Percentiles rank a stretch among this genome's conserved stretches.
Evolutionary conservation across 1,140 invertebrate genomes (phyloP).

Genomic region (Oryzaephilus surinamensis): DNA sequence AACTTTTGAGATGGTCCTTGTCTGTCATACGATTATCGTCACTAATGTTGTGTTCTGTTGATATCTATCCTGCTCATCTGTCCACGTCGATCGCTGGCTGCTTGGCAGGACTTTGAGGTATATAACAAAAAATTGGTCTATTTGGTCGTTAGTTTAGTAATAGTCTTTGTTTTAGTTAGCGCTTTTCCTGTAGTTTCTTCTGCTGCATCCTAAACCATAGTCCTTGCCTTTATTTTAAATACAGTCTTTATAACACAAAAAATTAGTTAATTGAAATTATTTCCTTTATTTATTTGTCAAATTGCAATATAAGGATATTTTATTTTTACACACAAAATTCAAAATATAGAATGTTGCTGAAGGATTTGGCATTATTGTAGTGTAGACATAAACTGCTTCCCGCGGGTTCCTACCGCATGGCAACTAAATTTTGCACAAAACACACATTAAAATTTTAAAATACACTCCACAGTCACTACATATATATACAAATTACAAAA

Average conservation of each 20-base stretch:
- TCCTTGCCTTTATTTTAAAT: constrained; percentile 2
- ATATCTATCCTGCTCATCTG: constrained; percentile 40
- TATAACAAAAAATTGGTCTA: constrained; percentile 37
- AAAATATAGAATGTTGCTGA: constrained; percentile 8
- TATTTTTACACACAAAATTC: constrained; percentile 6
- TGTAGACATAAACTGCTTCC: constrained; percentile 27
- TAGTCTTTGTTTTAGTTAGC: constrained; percentile 39
- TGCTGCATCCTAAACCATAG: constrained; percentile 15
- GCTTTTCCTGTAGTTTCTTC: constrained; percentile 46
- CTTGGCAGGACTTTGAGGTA: constrained; percentile 65
- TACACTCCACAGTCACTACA: too few relatives aligned
- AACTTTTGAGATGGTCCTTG: constrained; percentile 98
- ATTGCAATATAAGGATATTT: constrained; percentile 9
- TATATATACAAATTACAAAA: too few relatives aligned
- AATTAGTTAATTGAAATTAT: constrained; percentile 4
- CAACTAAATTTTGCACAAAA: constrained; percentile 25
- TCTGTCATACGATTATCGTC: constrained; percentile 23
- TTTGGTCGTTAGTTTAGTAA: constrained; percentile 39
- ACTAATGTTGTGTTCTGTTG: constrained; percentile 28
- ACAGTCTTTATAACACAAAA: not conserved
- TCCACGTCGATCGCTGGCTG: constrained; percentile 35
- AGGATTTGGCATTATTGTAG: constrained; percentile 18
- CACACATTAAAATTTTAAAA: too few relatives aligned
- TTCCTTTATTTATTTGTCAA: constrained; percentile 15
- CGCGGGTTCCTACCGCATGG: constrained; percentile 30